These are phyloP conservation scores for Columbina picui DNA, from an alignment of 2,113 vertebrate genomes.

Conservation along the genomic window DNA sequence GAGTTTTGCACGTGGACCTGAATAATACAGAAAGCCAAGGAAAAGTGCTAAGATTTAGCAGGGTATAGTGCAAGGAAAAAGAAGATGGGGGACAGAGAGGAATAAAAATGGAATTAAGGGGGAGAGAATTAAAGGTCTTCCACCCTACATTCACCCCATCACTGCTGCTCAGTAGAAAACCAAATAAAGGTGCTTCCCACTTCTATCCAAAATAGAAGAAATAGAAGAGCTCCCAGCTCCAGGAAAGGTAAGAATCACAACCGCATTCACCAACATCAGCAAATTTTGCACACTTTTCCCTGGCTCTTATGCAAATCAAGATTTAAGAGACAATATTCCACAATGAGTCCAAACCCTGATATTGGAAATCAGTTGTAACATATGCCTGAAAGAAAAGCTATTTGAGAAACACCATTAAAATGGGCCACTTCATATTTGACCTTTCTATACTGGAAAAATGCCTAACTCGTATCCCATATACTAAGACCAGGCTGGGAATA, in stretches of 20 bases:
- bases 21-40: neutral
- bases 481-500: neutral
- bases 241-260: neutral
- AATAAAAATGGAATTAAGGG: neutral
- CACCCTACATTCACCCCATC: neutral
- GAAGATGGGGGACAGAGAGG: rapidly evolving
- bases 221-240: neutral
- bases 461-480: neutral
- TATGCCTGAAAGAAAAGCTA: neutral
- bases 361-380: neutral
- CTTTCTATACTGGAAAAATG: neutral
- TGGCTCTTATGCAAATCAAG: neutral
- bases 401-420: neutral
- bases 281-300: neutral
- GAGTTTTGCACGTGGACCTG: neutral
- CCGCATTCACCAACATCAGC: neutral
- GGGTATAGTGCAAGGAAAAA: rapidly evolving
- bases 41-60: neutral
- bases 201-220: neutral
- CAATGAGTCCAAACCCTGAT: neutral
- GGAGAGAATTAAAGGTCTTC: neutral
- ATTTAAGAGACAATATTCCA: neutral
- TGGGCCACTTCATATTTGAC: neutral
- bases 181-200: neutral
- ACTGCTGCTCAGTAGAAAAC: neutral